Evolutionary conservation across 2,113 vertebrate genomes (phyloP).

Genomic region (Erpornis zantholeuca): DNA sequence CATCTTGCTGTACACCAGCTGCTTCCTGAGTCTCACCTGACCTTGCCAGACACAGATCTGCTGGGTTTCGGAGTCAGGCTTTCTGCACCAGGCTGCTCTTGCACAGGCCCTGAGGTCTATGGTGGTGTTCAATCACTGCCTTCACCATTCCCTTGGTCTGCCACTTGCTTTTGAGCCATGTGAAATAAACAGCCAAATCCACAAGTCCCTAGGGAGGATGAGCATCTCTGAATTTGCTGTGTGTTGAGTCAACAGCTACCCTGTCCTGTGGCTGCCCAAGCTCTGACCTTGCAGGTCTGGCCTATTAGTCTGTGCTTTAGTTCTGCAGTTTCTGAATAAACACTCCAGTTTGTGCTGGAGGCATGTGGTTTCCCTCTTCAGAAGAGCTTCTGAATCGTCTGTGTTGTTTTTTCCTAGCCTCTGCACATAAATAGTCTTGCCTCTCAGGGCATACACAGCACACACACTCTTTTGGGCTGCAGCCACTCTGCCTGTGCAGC

Average conservation of each 20-base stretch:
- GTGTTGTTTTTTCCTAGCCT: not conserved
- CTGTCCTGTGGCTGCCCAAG: not conserved
- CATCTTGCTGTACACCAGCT: not conserved
- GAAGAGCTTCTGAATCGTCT: not conserved
- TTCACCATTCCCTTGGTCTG: not conserved
- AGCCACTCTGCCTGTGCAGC: fast-evolving
- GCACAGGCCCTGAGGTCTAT: not conserved
- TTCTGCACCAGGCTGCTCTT: not conserved
- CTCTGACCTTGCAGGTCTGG: not conserved
- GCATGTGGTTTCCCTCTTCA: not conserved
- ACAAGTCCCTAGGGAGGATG: fast-evolving
- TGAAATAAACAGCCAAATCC: not conserved
- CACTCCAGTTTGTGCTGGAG: not conserved
- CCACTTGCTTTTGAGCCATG: not conserved
- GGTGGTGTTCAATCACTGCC: not conserved
- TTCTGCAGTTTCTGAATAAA: not conserved
- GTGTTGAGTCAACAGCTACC: not conserved
- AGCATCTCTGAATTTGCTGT: not conserved
- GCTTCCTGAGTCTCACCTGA: not conserved
- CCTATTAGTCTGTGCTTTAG: not conserved
- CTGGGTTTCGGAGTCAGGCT: not conserved
- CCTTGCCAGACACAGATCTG: not conserved
- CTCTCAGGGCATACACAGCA: not conserved
- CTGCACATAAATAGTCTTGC: not conserved
- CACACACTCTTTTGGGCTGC: not conserved